These are phyloP conservation scores for Arctia plantaginis DNA, from an alignment of 2,888 invertebrate species.

Conservation along the genomic window DNA sequence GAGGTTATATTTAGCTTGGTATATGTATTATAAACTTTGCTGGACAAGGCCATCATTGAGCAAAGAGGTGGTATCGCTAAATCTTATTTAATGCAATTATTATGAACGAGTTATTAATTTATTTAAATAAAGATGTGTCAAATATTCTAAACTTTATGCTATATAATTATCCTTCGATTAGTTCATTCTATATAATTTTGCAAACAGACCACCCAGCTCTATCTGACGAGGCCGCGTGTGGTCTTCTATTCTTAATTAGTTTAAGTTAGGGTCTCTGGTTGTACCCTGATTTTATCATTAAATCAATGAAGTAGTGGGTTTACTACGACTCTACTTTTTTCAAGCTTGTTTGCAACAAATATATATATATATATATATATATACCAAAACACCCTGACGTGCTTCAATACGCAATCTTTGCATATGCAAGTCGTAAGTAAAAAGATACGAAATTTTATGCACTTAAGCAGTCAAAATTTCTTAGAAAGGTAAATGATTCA, in stretches of 20 bases:
- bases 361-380: too few species aligned
- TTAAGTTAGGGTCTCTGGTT: neutral
- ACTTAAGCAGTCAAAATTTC: too few species aligned
- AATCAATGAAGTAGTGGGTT: neutral
- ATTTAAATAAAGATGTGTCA: neutral
- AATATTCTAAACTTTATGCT: neutral
- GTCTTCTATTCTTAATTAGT: neutral
- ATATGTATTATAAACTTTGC: neutral
- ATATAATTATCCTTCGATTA: too few species aligned
- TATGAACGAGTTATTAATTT: neutral
- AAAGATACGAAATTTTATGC: too few species aligned
- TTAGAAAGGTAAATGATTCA: too few species aligned
- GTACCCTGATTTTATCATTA: neutral
- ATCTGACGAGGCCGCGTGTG: neutral
- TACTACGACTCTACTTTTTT: too few species aligned
- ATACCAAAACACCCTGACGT: too few species aligned
- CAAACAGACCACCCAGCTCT: neutral
- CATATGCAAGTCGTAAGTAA: too few species aligned
- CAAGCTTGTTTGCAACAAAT: too few species aligned
- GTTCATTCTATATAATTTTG: neutral
- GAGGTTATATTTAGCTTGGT: neutral
- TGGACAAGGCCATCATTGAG: neutral
- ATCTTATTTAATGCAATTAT: neutral
- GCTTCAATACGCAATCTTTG: too few species aligned
- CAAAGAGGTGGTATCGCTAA: neutral